phyloP scores from a whole-genome alignment of 2,113 vertebrate species.

The Megaceryle torquata region DNA sequence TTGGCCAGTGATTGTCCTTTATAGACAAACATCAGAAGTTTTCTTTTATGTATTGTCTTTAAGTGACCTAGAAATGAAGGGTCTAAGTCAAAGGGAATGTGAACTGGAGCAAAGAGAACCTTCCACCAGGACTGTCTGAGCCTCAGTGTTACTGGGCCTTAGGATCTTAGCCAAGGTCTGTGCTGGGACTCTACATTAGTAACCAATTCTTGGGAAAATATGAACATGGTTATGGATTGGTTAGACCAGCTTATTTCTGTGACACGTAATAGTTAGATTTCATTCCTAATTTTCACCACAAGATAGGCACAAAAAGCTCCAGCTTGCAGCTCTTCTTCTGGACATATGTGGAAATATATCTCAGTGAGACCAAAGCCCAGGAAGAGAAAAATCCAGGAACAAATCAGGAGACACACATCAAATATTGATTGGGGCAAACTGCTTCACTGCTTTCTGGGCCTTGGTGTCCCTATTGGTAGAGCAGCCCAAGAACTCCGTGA shows the following conservation, averaged over 20 bases:
- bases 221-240: background rate
- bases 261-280: background rate
- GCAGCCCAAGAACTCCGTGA: background rate
- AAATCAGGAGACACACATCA: background rate
- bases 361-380: background rate
- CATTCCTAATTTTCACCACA: background rate
- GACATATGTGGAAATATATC: background rate
- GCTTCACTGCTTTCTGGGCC: background rate
- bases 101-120: constrained; percentile 38
- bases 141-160: background rate
- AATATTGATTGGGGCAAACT: background rate
- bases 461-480: background rate
- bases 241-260: background rate
- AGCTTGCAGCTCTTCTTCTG: background rate
- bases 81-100: background rate
- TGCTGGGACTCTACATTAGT: background rate
- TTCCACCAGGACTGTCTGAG: background rate
- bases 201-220: background rate
- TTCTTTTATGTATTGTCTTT: constrained; percentile 40
- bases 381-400: background rate
- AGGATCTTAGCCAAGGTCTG: background rate
- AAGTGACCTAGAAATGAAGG: constrained; percentile 34
- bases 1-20: background rate
- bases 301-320: background rate
- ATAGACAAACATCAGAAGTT: background rate